These are phyloP conservation scores for Aphyosemion australe DNA, from an alignment of 2,113 vertebrate species.

Conservation along the genomic window DNA sequence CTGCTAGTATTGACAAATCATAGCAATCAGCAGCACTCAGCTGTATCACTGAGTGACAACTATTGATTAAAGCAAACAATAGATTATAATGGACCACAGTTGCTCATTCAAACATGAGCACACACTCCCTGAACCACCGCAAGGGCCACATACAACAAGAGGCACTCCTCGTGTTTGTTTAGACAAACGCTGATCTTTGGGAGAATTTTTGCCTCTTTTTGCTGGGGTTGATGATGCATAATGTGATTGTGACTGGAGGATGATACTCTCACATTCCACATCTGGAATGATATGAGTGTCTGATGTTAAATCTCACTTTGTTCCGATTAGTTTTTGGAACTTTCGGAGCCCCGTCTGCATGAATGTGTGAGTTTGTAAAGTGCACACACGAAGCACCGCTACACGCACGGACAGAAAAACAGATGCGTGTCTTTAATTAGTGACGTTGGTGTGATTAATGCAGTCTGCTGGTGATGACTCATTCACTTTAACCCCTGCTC, in stretches of 20 bases:
- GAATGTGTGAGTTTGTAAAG: conserved; percentile 31
- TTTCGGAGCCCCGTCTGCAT: conserved; percentile 5
- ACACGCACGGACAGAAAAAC: conserved; percentile 53
- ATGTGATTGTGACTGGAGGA: conserved; percentile 12
- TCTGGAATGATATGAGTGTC: too few relatives aligned
- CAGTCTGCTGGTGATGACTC: conserved; percentile 83
- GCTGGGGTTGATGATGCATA: conserved; percentile 11
- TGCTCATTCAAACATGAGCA: conserved; percentile 41
- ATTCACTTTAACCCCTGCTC: conserved; percentile 80
- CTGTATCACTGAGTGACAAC: conserved; percentile 61
- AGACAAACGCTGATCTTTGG: conserved; percentile 30
- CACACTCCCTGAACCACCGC: conserved; percentile 39
- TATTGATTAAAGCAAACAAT: conserved; percentile 71
- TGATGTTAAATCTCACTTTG: conserved; percentile 4
- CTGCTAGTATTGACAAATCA: conserved; percentile 65
- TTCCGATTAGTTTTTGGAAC: conserved; percentile 25
- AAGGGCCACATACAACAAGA: conserved; percentile 27
- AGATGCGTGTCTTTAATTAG: conserved; percentile 80
- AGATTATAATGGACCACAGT: conserved; percentile 66
- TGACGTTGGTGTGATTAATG: conserved; percentile 83
- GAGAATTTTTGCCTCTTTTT: conserved; percentile 29
- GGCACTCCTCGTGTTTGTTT: conserved; percentile 23
- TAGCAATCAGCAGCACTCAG: conserved; percentile 68
- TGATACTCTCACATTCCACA: too few relatives aligned
- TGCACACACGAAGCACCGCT: conserved; percentile 41